These are phyloP conservation scores for Rhinichthys klamathensis DNA, from an alignment of 2,113 vertebrate species.

Conservation along the genomic window DNA sequence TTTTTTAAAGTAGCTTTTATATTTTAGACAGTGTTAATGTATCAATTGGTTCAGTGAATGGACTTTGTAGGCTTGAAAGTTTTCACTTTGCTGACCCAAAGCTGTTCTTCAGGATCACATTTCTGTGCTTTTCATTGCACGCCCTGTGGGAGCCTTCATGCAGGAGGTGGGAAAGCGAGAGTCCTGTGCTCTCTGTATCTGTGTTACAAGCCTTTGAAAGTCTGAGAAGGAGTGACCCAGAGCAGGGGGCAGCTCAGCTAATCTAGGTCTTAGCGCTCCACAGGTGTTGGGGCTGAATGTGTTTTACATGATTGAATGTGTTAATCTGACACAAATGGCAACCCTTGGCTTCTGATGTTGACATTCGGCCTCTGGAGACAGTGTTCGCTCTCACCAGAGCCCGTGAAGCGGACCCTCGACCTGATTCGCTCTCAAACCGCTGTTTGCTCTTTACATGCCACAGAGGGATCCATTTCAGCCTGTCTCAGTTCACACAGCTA, in stretches of 20 bases:
- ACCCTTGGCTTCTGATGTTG: slow-evolving; percentile 35
- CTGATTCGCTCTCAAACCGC: not conserved
- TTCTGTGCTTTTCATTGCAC: slow-evolving; percentile 37
- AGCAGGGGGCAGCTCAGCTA: slow-evolving; percentile 35
- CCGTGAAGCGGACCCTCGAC: not conserved
- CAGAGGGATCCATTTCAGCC: slow-evolving; percentile 46
- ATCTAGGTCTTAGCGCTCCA: slow-evolving; percentile 54
- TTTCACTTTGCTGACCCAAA: slow-evolving; percentile 26
- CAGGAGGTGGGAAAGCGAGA: slow-evolving; percentile 33
- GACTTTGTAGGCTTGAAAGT: slow-evolving; percentile 10
- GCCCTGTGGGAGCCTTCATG: slow-evolving; percentile 38
- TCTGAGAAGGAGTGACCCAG: slow-evolving; percentile 35
- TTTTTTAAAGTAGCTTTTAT: not conserved
- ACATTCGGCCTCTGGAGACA: slow-evolving; percentile 46
- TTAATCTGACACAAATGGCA: slow-evolving; percentile 57
- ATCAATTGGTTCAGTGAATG: not conserved
- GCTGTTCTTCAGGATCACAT: slow-evolving; percentile 42
- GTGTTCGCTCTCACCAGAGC: not conserved
- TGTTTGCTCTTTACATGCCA: slow-evolving; percentile 18
- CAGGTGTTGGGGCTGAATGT: slow-evolving; percentile 57
- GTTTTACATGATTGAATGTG: slow-evolving; percentile 52
- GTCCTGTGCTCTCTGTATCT: slow-evolving; percentile 22
- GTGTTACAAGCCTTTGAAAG: slow-evolving; percentile 50
- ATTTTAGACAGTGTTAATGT: not conserved
- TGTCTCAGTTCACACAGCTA: slow-evolving; percentile 3